phyloP scores from a whole-genome alignment of 64 coral and sea anemone genomes.

The Platygyra sinensis region DNA sequence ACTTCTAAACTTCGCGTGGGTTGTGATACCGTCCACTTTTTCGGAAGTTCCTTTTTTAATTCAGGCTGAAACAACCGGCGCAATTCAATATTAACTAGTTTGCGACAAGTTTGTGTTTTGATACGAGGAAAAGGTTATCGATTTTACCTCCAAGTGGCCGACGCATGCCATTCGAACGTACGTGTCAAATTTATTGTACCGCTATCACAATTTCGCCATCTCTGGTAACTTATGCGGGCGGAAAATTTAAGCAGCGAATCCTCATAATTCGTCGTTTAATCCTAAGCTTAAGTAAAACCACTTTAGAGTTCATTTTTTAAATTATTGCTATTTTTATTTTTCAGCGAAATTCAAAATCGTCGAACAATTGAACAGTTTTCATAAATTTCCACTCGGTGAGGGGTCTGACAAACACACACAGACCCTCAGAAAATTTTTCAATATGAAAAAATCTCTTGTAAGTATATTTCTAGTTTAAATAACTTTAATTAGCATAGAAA shows the following conservation, averaged over 20 bases:
- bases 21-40: not conserved
- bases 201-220: not conserved
- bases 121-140: not conserved
- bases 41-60: conserved; percentile 32
- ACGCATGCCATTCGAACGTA: not conserved
- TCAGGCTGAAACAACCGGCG: not conserved
- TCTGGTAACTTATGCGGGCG: conserved; percentile 24
- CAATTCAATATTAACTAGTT: conserved; percentile 25
- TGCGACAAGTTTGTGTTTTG: not conserved
- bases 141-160: not conserved
- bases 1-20: not conserved
- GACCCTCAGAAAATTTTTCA: not conserved
- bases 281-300: not conserved
- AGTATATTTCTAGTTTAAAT: conserved; percentile 64
- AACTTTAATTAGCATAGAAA: conserved; percentile 87
- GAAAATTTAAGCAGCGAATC: not conserved
- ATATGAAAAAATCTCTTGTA: conserved; percentile 35
- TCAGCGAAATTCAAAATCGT: conserved; percentile 7
- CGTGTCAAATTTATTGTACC: conserved; percentile 4
- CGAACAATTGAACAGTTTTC: conserved; percentile 33
- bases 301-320: conserved; percentile 42
- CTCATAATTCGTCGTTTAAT: conserved; percentile 30
- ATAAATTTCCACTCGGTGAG: conserved; percentile 32
- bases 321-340: conserved; percentile 25
- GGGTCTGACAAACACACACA: conserved; percentile 14